phyloP scores from a whole-genome alignment of 2,797 vertebrate species.

The Spatula versicolor region DNA sequence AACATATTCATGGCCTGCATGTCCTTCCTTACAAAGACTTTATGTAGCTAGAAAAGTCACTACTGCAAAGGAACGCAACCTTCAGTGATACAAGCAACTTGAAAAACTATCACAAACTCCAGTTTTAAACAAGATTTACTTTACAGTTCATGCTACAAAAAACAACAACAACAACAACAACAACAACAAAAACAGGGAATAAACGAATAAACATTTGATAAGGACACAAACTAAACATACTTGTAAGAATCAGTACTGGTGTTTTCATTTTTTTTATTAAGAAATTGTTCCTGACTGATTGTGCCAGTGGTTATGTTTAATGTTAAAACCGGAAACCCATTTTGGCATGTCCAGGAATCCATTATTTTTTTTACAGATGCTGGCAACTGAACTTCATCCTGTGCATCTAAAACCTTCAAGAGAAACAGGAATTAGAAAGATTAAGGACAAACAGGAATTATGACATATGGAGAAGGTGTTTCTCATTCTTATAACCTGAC shows the following conservation, averaged over 20 bases:
- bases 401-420: conserved; percentile 76
- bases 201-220: neutral
- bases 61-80: neutral
- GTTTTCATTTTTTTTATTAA: conserved; percentile 59
- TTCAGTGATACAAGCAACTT: neutral
- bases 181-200: too few species aligned
- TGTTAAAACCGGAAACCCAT: conserved; percentile 79
- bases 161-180: too few species aligned
- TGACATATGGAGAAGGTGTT: neutral
- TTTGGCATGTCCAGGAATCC: conserved; percentile 81
- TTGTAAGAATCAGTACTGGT: conserved; percentile 56
- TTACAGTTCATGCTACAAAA: neutral
- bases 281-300: conserved; percentile 77
- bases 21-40: neutral
- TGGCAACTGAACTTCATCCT: conserved; percentile 77
- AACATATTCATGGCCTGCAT: neutral
- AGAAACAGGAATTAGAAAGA: conserved; percentile 32
- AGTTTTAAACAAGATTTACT: neutral
- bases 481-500: neutral
- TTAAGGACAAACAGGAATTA: neutral
- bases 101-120: neutral
- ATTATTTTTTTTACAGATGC: conserved; percentile 80
- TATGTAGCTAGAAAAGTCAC: neutral
- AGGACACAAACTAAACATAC: conserved; percentile 65
- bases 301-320: conserved; percentile 76